These are phyloP conservation scores for Macroramphosus scolopax DNA, from an alignment of 2,797 vertebrate species.

Conservation along the genomic window DNA sequence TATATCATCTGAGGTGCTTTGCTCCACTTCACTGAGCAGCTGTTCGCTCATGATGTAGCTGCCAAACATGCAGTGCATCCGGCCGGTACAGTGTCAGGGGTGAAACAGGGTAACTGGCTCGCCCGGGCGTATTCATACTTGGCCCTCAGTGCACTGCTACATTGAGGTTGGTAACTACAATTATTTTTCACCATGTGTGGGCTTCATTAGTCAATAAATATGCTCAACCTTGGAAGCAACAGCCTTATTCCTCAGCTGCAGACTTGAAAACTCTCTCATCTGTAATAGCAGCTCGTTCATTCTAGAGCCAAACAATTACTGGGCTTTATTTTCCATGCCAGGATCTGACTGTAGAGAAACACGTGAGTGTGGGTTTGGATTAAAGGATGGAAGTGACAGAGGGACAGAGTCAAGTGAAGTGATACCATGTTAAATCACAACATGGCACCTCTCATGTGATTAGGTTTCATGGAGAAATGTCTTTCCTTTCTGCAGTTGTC, in stretches of 20 bases:
- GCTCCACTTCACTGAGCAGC: no score
- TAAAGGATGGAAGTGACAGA: no score
- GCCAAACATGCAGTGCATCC: no score
- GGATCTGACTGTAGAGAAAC: no score
- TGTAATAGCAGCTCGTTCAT: conserved; percentile 14
- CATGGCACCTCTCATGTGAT: conserved; percentile 44
- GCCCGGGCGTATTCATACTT: no score
- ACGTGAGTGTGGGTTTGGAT: conserved; percentile 12
- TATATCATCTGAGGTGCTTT: no score
- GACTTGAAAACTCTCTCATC: conserved; percentile 15
- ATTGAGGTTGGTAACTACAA: no score
- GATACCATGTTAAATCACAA: conserved; percentile 49
- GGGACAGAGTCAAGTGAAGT: conserved; percentile 33
- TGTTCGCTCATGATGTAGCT: no score
- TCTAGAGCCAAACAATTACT: conserved; percentile 12
- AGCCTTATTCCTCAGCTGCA: conserved; percentile 27
- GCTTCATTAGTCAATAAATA: conserved; percentile 11
- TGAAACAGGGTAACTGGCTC: no score
- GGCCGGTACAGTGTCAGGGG: no score
- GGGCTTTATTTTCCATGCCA: conserved; percentile 28
- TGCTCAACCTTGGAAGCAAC: conserved; percentile 27
- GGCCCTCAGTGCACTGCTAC: no score
- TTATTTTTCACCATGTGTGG: conserved; percentile 49
- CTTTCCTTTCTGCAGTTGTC: conserved; percentile 58
- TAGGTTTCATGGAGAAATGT: conserved; percentile 61